Conservation (phyloP, 37 sponge, comb jelly and placozoan genomes). For the Agelas oroides region DNA sequence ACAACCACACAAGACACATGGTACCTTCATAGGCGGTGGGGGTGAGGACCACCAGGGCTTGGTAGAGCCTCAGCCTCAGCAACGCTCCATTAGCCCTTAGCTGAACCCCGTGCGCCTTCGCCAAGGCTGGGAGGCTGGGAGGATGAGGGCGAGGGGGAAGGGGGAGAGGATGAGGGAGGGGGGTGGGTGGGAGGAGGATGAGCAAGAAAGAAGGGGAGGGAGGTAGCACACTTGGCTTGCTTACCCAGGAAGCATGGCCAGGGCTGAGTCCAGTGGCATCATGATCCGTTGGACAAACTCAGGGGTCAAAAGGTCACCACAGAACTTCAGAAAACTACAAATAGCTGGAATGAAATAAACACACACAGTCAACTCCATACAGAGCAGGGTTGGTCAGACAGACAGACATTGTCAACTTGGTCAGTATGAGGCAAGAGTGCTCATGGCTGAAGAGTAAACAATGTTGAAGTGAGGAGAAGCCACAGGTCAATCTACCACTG, state of each 20-base stretch:
- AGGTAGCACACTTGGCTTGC: background rate
- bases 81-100: conserved; percentile 86
- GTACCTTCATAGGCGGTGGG: conserved; percentile 79
- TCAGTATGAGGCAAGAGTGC: background rate
- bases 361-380: background rate
- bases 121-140: conserved; percentile 44
- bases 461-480: too few species aligned
- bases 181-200: background rate
- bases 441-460: background rate
- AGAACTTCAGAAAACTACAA: conserved; percentile 79
- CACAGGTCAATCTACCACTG: too few species aligned
- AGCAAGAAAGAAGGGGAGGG: conserved; percentile 7
- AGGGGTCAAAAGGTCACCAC: conserved; percentile 85
- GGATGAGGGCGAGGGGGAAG: background rate
- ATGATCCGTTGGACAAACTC: conserved; percentile 78
- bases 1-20: too few species aligned
- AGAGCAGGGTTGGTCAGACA: background rate
- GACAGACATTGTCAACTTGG: background rate
- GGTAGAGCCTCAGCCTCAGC: conserved; percentile 84
- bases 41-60: conserved; percentile 56
- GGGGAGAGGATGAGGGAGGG: conserved; percentile 1
- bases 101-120: conserved; percentile 80
- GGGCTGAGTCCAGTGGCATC: conserved; percentile 86
- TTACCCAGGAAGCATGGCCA: conserved; percentile 78
- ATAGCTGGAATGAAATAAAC: conserved; percentile 56